Base-by-base conservation (phyloP, 2,888 invertebrate species). In the Agapostemon virescens region DNA sequence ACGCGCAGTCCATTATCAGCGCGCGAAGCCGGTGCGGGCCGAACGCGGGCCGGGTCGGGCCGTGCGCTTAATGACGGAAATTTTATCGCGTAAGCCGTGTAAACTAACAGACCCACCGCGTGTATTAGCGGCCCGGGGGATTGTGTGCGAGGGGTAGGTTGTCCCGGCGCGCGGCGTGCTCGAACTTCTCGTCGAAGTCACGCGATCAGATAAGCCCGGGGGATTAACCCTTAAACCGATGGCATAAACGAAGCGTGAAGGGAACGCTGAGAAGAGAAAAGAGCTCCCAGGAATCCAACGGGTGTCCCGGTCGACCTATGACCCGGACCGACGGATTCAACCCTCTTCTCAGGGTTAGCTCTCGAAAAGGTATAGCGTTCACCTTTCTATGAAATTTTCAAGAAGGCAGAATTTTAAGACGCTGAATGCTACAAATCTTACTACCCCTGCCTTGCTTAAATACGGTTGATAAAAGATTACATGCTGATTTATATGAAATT, bases 141-240 rank as follows among this genome's bases (percentile, higher is more conserved):
- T 42, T 69, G 78, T 78, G 75, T 64, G 74, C 77, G 61, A 30
- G 55, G 63, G 40, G 45, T 49, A n/a, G 80, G 76, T 33, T 80
- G 77, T 80, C 84, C 75, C 40, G 73, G 38, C 73, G 55, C 63
- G 36, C 79, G 69, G 82, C 80, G 36, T 85, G 81, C 85, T 88
- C 82, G 76, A 87, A 84, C 86, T 86, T 86, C 85, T 85, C 83
- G 85, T 86, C 84, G 83, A 80, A 89, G 88, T 90, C 90, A 90
- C 90, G 90, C 90, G 89, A 90, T 90, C 89, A 83, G 90, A 90
- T 90, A 90, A 90, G 88, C 90, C 80, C 81, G 75, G 82, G 81
- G 87, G 88, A 90, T 90, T 90, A 90, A 88, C 88, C 80, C 86
- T 89, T 89, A 86, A 88, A 89, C 84, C 88, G 82, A 74, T 69